Base-by-base conservation (phyloP, 2,888 invertebrate species). In the Lepas anatifera region DNA sequence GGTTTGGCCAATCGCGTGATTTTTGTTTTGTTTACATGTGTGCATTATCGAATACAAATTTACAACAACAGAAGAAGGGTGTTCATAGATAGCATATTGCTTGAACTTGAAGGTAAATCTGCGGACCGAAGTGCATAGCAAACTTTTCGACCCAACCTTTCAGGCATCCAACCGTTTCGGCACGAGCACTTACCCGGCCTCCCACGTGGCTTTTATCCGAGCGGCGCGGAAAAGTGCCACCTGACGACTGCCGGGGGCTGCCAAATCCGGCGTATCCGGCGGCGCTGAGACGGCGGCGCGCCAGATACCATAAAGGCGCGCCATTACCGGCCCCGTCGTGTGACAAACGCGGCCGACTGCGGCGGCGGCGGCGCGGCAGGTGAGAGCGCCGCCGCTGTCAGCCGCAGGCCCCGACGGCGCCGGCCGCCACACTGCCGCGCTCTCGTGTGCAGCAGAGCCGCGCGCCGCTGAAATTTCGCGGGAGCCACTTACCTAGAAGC, bases 171-270 rank as follows among this genome's bases (percentile, higher is more conserved):
- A n/a, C n/a, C 4, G 41, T 41, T 16, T 13, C 58, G 32, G 16
- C 32, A 32, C 32, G 7, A 32, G 58, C 58, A 58, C 58, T 58
- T 58, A 32, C 58, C 32, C 11, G 3, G 58, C 58, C 32, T 16
- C 58, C 32, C 58, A 32, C 58, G 58, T 58, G 58, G 32, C 58
- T 58, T 58, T 58, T 32, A 58, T 58, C 58, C 41, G 41, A 22
- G 1, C 32, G 58, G 1, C 11, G 2, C 58, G 7, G 48, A 25
- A n/a, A 48, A 48, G 25, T 25, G 48, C 25, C 58, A 58, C 58
- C 58, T 58, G 58, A 32, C 32, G 58, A 11, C 32, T 32, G 29
- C 29, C 16, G 32, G 29, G 58, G 29, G 52, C 13, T 13, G 52
- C 32, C 58, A 13, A 8, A 11, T 29, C 18, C 25, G 48, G 2